Evolutionary conservation across 2,113 vertebrate genomes (phyloP).

Genomic region (Anolis sagrei): DNA sequence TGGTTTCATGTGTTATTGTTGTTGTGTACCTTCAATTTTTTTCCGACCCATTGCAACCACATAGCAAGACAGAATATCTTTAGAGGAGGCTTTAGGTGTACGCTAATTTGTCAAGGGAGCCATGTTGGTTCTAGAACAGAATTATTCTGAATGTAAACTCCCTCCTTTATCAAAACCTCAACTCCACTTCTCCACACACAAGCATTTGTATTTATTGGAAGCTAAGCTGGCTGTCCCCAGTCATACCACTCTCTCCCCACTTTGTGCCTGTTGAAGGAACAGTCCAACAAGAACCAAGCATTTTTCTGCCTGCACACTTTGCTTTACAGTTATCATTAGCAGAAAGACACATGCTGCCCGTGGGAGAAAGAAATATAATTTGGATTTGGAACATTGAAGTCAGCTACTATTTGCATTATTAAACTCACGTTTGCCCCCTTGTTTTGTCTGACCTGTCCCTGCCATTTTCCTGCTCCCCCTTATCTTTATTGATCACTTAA

Average conservation of each 20-base stretch:
- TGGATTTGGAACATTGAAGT: slow-evolving; percentile 66
- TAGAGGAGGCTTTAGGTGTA: neutral
- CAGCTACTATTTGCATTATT: slow-evolving; percentile 67
- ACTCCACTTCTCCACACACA: neutral
- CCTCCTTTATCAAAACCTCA: slow-evolving; percentile 10
- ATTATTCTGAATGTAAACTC: neutral
- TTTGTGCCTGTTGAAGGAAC: neutral
- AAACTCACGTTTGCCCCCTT: slow-evolving; percentile 69
- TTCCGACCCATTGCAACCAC: neutral
- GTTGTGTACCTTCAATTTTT: no score
- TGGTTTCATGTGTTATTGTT: neutral
- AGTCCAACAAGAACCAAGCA: neutral
- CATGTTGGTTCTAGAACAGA: neutral
- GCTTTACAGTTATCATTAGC: slow-evolving; percentile 19
- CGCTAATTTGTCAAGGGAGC: neutral
- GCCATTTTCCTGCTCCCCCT: slow-evolving; percentile 78
- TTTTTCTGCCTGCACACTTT: neutral
- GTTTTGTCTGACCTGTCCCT: slow-evolving; percentile 76
- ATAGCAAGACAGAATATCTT: neutral
- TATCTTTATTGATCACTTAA: slow-evolving; percentile 92
- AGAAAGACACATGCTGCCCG: slow-evolving; percentile 44
- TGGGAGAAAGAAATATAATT: slow-evolving; percentile 51
- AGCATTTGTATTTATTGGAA: neutral
- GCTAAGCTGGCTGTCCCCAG: slow-evolving; percentile 11
- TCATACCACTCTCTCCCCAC: neutral